A percentile compares a stretch with the other conserved stretches of the same genome.
These are phyloP conservation scores for Chionodraco myersi DNA, from an alignment of 2,113 vertebrate species.

Conservation along the genomic window DNA sequence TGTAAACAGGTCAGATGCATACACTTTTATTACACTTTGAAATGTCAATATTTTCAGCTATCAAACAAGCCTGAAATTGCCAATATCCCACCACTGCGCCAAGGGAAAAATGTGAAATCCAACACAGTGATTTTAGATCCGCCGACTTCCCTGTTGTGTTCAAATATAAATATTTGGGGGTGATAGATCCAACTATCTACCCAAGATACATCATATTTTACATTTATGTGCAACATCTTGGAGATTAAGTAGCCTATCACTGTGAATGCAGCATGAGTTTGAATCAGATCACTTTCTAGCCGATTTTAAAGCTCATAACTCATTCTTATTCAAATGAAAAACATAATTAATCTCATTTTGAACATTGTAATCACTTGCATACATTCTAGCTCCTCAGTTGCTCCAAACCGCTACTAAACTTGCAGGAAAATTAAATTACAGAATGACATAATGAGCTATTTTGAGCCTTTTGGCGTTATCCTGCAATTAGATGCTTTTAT, in stretches of 20 bases:
- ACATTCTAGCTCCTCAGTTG: slow-evolving; percentile 1
- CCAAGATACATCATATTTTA: not conserved
- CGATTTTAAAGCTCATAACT: not conserved
- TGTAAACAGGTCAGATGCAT: slow-evolving; percentile 51
- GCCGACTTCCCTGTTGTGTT: not conserved
- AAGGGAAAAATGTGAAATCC: slow-evolving; percentile 14
- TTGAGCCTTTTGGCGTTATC: slow-evolving; percentile 29
- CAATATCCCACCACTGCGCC: too few species aligned
- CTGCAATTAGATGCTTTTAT: slow-evolving; percentile 44
- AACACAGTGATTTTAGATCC: slow-evolving; percentile 14
- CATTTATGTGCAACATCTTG: not conserved
- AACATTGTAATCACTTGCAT: not conserved
- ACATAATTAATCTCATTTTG: slow-evolving; percentile 8
- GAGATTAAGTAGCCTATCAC: not conserved
- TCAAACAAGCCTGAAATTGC: slow-evolving; percentile 29
- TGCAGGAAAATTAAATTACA: slow-evolving; percentile 22
- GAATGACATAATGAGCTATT: slow-evolving; percentile 11
- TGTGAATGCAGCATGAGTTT: slow-evolving; percentile 5
- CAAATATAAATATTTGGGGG: not conserved
- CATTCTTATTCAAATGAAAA: slow-evolving; percentile 16
- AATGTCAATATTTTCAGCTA: slow-evolving; percentile 50
- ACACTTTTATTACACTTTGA: slow-evolving; percentile 45
- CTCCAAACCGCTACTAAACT: slow-evolving; percentile 5
- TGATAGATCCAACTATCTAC: not conserved
- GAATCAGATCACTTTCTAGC: slow-evolving; percentile 13